A percentile compares a stretch with the other conserved stretches of the same genome.
Evolutionary conservation across 92 coral and sea anemone genomes (phyloP).

Genomic region (Siderastrea siderea): DNA sequence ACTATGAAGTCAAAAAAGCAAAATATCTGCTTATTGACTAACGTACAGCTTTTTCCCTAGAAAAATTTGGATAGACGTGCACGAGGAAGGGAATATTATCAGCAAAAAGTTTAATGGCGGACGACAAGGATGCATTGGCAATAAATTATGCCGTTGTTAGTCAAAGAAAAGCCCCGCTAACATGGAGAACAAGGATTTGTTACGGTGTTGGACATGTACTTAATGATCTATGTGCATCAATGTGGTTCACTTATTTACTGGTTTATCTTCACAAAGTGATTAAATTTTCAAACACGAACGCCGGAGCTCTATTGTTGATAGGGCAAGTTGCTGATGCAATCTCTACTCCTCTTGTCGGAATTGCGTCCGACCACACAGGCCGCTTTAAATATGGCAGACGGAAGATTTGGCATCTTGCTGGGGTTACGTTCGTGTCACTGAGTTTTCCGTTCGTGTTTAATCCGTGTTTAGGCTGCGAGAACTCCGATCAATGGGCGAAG

Average conservation of each 20-base stretch:
- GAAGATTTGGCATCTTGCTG: conserved; percentile 95
- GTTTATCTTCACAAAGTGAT: conserved; percentile 93
- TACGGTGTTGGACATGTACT: conserved; percentile 94
- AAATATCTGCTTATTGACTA: too few relatives aligned
- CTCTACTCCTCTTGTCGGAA: conserved; percentile 92
- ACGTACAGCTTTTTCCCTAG: too few relatives aligned
- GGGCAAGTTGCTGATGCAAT: conserved; percentile 98
- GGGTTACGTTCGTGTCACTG: conserved; percentile 80
- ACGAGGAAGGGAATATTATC: not conserved
- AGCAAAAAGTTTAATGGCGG: not conserved
- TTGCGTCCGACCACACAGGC: conserved; percentile 91
- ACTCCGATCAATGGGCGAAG: conserved; percentile 77
- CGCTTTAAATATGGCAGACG: conserved; percentile 84
- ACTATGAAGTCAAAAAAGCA: too few relatives aligned
- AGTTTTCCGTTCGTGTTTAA: conserved; percentile 95
- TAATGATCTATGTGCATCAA: conserved; percentile 96
- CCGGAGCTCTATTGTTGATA: conserved; percentile 85
- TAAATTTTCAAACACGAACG: conserved; percentile 76
- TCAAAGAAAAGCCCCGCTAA: conserved; percentile 28
- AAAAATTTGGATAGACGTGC: not conserved
- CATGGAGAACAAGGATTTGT: conserved; percentile 86
- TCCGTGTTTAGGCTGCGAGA: conserved; percentile 81
- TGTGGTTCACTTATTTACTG: conserved; percentile 95
- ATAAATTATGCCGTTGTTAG: conserved; percentile 3
- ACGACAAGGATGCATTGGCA: not conserved